Evolutionary conservation across 2,113 vertebrate genomes (phyloP).

Genomic region (Pungitius pungitius): DNA sequence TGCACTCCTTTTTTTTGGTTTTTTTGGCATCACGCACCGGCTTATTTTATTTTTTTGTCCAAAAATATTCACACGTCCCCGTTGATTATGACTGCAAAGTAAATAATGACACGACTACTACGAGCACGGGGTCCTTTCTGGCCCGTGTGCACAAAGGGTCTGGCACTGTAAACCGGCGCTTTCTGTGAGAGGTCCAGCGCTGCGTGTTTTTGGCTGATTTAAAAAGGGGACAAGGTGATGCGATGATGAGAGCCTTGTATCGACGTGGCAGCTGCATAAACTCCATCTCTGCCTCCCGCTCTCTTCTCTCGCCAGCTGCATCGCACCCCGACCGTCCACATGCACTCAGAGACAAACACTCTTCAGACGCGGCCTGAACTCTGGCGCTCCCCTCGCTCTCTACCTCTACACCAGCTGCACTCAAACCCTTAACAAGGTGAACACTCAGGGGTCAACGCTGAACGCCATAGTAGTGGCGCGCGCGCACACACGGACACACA

Average conservation of each 20-base stretch:
- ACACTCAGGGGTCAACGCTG: conserved; percentile 68
- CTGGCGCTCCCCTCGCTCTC: conserved; percentile 69
- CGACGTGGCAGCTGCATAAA: conserved; percentile 76
- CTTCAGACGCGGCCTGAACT: conserved; percentile 77
- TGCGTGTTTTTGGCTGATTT: conserved; percentile 41
- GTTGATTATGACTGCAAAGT: not conserved
- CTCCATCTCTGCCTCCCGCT: conserved; percentile 58
- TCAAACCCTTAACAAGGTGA: conserved; percentile 78
- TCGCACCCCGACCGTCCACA: conserved; percentile 57
- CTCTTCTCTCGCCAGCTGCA: conserved; percentile 74
- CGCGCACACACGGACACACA: conserved; percentile 47
- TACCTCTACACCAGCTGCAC: conserved; percentile 77
- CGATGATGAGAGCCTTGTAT: conserved; percentile 59
- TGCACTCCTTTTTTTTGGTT: not conserved
- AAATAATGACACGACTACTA: conserved; percentile 9
- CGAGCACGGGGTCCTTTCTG: not conserved
- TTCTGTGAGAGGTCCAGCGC: conserved; percentile 35
- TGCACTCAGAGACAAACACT: conserved; percentile 76
- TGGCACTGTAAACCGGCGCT: conserved; percentile 8
- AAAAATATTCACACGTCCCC: conserved; percentile 6
- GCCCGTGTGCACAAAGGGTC: conserved; percentile 12
- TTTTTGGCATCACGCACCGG: not conserved
- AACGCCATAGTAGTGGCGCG: conserved; percentile 48
- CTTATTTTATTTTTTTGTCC: not conserved
- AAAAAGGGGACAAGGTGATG: conserved; percentile 65